phyloP scores from a whole-genome alignment of 1,140 invertebrate genomes.

The Trichomalopsis sarcophagae region DNA sequence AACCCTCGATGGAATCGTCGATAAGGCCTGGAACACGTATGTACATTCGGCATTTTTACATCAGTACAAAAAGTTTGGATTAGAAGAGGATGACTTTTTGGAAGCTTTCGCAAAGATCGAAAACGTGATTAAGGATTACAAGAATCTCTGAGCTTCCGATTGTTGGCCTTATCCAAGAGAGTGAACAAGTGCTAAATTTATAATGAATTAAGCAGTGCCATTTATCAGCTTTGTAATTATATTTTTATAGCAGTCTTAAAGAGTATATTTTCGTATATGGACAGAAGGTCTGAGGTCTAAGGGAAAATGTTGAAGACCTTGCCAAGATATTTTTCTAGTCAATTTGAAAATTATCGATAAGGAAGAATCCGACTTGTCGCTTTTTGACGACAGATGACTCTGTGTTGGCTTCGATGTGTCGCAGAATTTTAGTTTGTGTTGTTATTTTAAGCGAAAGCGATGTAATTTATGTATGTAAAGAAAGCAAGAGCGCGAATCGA shows the following conservation, averaged over 20 bases:
- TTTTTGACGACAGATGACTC: slow-evolving; percentile 5
- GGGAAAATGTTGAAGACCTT: slow-evolving; percentile 22
- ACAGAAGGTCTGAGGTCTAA: neutral
- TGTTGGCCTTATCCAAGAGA: neutral
- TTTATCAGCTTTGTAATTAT: slow-evolving; percentile 19
- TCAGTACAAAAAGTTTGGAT: slow-evolving; percentile 74
- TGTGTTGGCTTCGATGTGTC: neutral
- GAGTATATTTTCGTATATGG: neutral
- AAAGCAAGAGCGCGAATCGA: neutral
- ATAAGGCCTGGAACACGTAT: slow-evolving; percentile 74
- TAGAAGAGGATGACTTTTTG: slow-evolving; percentile 74
- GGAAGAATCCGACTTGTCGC: slow-evolving; percentile 18
- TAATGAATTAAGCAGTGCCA: slow-evolving; percentile 25
- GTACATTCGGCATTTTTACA: slow-evolving; percentile 75
- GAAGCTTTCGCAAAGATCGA: slow-evolving; percentile 74
- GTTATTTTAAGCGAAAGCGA: neutral
- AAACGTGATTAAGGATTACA: slow-evolving; percentile 72
- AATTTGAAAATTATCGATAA: slow-evolving; percentile 45
- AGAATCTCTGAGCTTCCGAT: slow-evolving; percentile 49
- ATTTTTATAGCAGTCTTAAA: slow-evolving; percentile 25
- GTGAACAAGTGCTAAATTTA: neutral
- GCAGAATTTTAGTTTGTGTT: neutral
- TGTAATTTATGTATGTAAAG: neutral
- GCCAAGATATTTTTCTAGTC: slow-evolving; percentile 52
- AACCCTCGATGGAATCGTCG: slow-evolving; percentile 68